A percentile compares a stretch with the other conserved stretches of the same genome.
These are phyloP conservation scores for Diuraphis noxia DNA, from an alignment of 1,140 invertebrate species.

Conservation along the genomic window DNA sequence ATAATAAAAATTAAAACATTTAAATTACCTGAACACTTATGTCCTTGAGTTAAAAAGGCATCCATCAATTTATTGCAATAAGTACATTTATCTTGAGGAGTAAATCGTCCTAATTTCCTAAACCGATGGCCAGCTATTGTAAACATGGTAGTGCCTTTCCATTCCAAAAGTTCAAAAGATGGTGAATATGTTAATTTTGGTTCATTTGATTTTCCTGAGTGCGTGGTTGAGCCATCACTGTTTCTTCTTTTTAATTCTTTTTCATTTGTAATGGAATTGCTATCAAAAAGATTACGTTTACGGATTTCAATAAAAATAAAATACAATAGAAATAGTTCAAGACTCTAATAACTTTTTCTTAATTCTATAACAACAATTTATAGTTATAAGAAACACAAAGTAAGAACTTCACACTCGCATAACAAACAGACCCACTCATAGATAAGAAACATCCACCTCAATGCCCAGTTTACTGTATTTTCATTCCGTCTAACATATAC, in stretches of 20 bases:
- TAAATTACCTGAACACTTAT: conserved; percentile 72
- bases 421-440: no score
- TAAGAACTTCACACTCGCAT: neutral
- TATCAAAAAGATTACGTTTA: neutral
- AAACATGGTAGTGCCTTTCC: conserved; percentile 66
- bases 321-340: neutral
- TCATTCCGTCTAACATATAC: neutral
- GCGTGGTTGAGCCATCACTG: conserved; percentile 72
- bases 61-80: conserved; percentile 78
- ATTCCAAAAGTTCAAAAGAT: conserved; percentile 62
- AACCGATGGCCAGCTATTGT: conserved; percentile 74
- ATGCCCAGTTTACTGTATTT: neutral
- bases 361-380: neutral
- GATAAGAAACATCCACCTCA: neutral
- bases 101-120: conserved; percentile 71
- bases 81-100: conserved; percentile 77
- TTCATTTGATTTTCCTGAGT: conserved; percentile 55
- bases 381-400: neutral
- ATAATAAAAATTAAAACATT: conserved; percentile 55
- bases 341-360: neutral
- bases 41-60: conserved; percentile 78
- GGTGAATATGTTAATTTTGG: conserved; percentile 56
- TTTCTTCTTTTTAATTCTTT: conserved; percentile 68
- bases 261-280: conserved; percentile 17
- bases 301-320: neutral